Evolutionary conservation across 2,113 vertebrate species (phyloP), one percentile per base, ranked within the genome.

Genomic region (Vimba vimba): DNA sequence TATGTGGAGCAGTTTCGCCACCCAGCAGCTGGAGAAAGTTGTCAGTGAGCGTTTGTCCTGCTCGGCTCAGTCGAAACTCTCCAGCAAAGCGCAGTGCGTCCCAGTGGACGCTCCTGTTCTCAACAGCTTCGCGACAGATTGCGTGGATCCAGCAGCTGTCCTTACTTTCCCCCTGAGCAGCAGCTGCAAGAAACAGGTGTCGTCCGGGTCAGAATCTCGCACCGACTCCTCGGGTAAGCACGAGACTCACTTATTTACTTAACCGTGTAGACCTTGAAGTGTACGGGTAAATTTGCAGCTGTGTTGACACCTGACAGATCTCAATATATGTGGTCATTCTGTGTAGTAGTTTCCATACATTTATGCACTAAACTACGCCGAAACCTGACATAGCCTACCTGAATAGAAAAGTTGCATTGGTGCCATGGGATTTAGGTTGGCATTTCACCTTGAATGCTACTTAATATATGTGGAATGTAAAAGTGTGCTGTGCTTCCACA

Each of bases 1-100:
- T 92, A 99, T 99, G 98, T 98, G 98, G 98, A 99, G 97, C 84
- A 95, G 97, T 4, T 98, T 98, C 0, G 95, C 96, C 19, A 94
- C 96, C 33, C 96, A 97, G 91, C 94, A 97, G 10, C 93, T 97
- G 88, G 97, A 97, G 92, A 96, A 96, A 86, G 96, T 94, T 23
- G 95, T 97, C 85, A 96, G 93, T 9, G 97, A 98, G 90, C 94
- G 96, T 68, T 93, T 95, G 73, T 88, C 95, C 36, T 87, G 92
- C 17, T 91, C 90, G 87, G 91, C 91, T 85, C 91, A 89, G 86
- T 90, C 91, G 25, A 92, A 84, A 39, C 87, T 69, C 17, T 79
- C 93, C 3, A 89, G 86, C 25, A 79, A 92, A 80, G 33, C 86
- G 52, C 93, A 92, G 87, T 43, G 92, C 60, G 92, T 89, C 27